These are phyloP conservation scores for Notothenia coriiceps DNA, from an alignment of 2,113 vertebrate genomes.

Conservation along the genomic window DNA sequence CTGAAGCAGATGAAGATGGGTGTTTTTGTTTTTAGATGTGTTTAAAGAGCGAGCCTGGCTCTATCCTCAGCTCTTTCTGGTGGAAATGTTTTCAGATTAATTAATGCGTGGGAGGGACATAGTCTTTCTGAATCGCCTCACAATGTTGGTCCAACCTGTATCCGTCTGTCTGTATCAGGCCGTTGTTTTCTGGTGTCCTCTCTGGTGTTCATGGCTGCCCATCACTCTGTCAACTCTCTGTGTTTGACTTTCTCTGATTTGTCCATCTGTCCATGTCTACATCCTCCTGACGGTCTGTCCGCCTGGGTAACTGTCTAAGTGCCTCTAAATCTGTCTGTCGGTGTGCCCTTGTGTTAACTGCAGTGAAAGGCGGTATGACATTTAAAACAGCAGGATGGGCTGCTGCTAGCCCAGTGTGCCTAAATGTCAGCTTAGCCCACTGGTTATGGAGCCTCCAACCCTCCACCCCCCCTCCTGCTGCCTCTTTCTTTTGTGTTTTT, in stretches of 20 bases:
- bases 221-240: conserved; percentile 22
- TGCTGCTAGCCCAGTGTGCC: conserved; percentile 45
- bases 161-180: conserved; percentile 25
- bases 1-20: neutral
- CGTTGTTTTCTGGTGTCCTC: too few relatives aligned
- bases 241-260: conserved; percentile 26
- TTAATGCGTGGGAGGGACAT: conserved; percentile 1
- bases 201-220: too few relatives aligned
- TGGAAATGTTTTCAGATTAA: neutral
- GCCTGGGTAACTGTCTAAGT: conserved; percentile 4
- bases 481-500: conserved; percentile 31
- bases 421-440: conserved; percentile 73
- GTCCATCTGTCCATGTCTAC: conserved; percentile 37
- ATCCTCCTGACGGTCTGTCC: conserved; percentile 9
- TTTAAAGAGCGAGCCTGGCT: neutral
- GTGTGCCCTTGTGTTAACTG: conserved; percentile 48
- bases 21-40: neutral
- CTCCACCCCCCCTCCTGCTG: neutral
- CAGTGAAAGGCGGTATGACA: conserved; percentile 66
- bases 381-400: conserved; percentile 65
- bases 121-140: conserved; percentile 35
- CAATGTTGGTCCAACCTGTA: conserved; percentile 20
- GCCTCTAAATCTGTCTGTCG: conserved; percentile 4
- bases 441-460: conserved; percentile 21
- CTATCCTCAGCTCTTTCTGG: neutral